Conservation (phyloP, 2,113 vertebrate species). For the Varanus komodoensis region DNA sequence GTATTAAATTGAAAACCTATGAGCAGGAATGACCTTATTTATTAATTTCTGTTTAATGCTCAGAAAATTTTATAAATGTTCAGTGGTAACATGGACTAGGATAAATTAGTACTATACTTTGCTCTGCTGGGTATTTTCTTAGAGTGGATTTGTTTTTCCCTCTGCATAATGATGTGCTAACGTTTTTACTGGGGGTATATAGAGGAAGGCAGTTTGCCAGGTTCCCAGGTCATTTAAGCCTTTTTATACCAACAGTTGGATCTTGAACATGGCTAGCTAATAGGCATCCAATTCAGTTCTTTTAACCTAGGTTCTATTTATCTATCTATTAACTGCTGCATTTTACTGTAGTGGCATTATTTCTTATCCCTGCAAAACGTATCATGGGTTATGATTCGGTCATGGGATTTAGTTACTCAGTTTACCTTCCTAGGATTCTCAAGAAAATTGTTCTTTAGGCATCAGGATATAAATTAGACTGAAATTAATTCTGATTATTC, state of each 20-base stretch:
- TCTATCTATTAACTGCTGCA: no score
- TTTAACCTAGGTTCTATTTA: no score
- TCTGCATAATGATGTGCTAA: not conserved
- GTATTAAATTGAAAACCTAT: not conserved
- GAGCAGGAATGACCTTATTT: not conserved
- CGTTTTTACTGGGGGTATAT: not conserved
- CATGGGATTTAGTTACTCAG: not conserved
- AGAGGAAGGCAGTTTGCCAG: no score
- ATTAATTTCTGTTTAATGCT: not conserved
- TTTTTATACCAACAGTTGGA: no score
- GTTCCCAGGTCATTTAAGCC: no score
- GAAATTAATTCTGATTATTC: not conserved
- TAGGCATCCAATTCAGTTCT: no score
- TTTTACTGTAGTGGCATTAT: no score
- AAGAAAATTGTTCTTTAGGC: not conserved
- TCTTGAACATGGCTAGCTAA: no score
- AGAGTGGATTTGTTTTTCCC: not conserved
- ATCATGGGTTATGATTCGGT: no score
- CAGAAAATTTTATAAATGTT: not conserved
- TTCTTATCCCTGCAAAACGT: not conserved
- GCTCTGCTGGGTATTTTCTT: not conserved
- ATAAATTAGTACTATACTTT: not conserved
- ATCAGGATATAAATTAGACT: not conserved
- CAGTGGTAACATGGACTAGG: not conserved
- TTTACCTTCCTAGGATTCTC: not conserved